Evolutionary conservation across 2,113 vertebrate species (phyloP).

Genomic region (Apteryx mantelli): DNA sequence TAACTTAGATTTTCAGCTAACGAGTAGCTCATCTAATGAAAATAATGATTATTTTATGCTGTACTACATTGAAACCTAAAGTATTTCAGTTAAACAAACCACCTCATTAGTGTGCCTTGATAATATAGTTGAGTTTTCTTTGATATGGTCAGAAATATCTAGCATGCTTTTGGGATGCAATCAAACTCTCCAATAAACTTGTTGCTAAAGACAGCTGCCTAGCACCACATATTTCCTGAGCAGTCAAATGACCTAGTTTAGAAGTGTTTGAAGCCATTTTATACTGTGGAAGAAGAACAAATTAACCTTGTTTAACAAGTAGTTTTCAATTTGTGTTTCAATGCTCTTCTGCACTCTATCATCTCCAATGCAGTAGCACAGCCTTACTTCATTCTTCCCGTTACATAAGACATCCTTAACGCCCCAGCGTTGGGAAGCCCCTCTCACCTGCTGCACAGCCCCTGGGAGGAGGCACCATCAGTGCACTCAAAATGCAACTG

Average conservation of each 20-base stretch:
- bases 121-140: constrained; percentile 72
- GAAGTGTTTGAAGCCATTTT: constrained; percentile 75
- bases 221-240: constrained; percentile 59
- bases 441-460: neutral
- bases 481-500: neutral
- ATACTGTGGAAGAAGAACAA: constrained; percentile 66
- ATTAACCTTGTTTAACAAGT: constrained; percentile 77
- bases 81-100: constrained; percentile 78
- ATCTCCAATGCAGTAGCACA: neutral
- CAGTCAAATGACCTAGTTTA: constrained; percentile 73
- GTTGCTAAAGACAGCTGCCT: constrained; percentile 62
- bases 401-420: neutral
- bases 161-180: constrained; percentile 70
- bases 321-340: constrained; percentile 73
- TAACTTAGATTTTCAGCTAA: constrained; percentile 71
- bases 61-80: constrained; percentile 76
- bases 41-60: constrained; percentile 79
- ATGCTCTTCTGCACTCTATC: neutral
- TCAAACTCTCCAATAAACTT: constrained; percentile 68
- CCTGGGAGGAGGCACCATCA: neutral
- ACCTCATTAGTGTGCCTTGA: constrained; percentile 75
- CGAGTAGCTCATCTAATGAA: constrained; percentile 76
- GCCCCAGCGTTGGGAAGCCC: neutral
- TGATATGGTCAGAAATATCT: constrained; percentile 78
- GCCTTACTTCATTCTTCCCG: constrained; percentile 28